These are phyloP conservation scores for Cryptocephalus moraei DNA, from an alignment of 2,888 invertebrate species.

Conservation along the genomic window DNA sequence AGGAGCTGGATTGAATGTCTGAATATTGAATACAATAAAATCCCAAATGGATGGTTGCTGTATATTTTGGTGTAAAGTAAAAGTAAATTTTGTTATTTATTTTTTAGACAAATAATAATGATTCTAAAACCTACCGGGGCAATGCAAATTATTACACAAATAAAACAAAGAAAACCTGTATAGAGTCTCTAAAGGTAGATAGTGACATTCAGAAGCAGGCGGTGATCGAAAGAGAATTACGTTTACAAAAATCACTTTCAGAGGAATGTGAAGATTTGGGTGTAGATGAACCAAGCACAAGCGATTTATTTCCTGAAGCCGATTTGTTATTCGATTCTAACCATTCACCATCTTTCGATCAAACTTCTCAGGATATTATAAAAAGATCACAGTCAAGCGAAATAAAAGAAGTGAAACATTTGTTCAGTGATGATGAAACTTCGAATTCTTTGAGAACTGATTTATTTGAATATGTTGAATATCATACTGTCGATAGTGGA, in stretches of 20 bases:
- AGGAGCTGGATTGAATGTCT: no score
- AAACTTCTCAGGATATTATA: conserved; percentile 40
- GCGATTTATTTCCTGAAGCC: conserved; percentile 68
- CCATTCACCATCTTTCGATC: conserved; percentile 57
- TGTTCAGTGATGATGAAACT: conserved; percentile 33
- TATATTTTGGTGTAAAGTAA: no score
- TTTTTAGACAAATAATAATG: conserved; percentile 21
- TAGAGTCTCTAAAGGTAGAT: conserved; percentile 24
- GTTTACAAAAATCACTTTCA: conserved; percentile 59
- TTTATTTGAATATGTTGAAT: conserved; percentile 36
- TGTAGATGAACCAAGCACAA: conserved; percentile 70
- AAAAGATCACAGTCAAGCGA: conserved; percentile 15
- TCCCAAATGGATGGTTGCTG: not conserved
- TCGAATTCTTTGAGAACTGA: conserved; percentile 30
- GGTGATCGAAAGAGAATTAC: conserved; percentile 45
- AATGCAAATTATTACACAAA: conserved; percentile 29
- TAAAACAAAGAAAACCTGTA: conserved; percentile 28
- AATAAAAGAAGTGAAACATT: conserved; percentile 25
- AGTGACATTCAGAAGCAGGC: conserved; percentile 40
- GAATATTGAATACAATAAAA: no score
- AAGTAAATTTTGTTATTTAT: not conserved
- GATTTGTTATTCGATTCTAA: conserved; percentile 63
- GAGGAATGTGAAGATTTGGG: conserved; percentile 73
- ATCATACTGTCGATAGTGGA: conserved; percentile 28
- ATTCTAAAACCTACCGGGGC: conserved; percentile 25